Conservation (phyloP, 2,113 vertebrate genomes). For the Oreochromis tanganicae region DNA sequence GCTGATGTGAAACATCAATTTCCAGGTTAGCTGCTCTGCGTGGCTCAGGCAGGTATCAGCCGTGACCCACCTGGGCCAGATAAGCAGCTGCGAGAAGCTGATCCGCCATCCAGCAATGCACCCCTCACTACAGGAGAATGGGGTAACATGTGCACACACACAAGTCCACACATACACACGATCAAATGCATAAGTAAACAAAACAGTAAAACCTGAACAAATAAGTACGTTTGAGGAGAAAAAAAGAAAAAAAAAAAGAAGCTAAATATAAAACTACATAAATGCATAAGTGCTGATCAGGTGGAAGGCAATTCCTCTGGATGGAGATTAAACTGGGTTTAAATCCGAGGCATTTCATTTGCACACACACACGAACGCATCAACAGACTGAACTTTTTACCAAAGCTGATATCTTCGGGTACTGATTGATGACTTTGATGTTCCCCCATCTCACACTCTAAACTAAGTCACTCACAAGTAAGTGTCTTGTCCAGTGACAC, state of each 20-base stretch:
- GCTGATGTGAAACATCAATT: conserved; percentile 82
- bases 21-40: conserved; percentile 80
- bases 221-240: background rate
- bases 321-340: background rate
- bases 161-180: background rate
- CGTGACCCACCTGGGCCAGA: conserved; percentile 76
- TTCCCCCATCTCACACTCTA: background rate
- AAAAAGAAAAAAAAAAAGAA: background rate
- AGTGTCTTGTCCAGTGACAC: background rate
- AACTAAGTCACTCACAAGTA: background rate
- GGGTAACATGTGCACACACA: background rate
- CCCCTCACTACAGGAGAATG: conserved; percentile 27
- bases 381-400: background rate
- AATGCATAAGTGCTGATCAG: background rate
- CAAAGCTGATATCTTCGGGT: background rate
- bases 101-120: conserved; percentile 63
- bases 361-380: background rate
- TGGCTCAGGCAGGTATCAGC: conserved; percentile 78
- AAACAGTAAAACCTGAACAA: conserved; percentile 3
- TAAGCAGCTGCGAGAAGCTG: conserved; percentile 76
- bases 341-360: background rate
- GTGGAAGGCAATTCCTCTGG: background rate
- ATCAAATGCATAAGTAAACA: background rate
- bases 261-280: background rate
- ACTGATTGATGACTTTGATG: background rate